These are phyloP conservation scores for Ranitomeya variabilis DNA, from an alignment of 2,113 vertebrate species.

Conservation along the genomic window DNA sequence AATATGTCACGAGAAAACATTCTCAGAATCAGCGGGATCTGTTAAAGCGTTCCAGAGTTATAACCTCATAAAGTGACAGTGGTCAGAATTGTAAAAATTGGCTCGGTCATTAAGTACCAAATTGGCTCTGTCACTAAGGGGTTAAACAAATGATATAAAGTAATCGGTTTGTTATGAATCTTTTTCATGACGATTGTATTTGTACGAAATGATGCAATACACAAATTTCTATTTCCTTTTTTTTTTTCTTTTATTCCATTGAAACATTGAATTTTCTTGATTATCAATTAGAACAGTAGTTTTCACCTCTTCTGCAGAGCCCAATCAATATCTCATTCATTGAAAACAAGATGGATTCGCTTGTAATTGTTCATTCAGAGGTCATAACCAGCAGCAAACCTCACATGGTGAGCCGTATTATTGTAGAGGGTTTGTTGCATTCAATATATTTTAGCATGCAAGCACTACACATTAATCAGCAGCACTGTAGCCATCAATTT, in stretches of 20 bases:
- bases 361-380: constrained; percentile 14
- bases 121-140: too few relatives aligned
- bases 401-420: not conserved
- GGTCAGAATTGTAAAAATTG: too few relatives aligned
- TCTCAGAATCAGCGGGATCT: too few relatives aligned
- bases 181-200: constrained; percentile 4
- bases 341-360: constrained; percentile 40
- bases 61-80: too few relatives aligned
- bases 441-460: constrained; percentile 53
- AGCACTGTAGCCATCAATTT: constrained; percentile 47
- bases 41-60: too few relatives aligned
- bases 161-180: constrained; percentile 26
- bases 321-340: constrained; percentile 53
- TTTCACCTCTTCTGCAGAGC: not conserved
- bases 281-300: constrained; percentile 33
- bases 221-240: not conserved
- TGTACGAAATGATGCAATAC: not conserved
- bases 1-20: too few relatives aligned
- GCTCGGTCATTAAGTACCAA: too few relatives aligned
- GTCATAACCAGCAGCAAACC: not conserved
- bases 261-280: constrained; percentile 48
- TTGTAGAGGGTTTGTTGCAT: constrained; percentile 30
- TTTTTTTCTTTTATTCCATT: not conserved
- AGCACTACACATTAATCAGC: constrained; percentile 52
- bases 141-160: not conserved